Percentiles rank a stretch among this genome's conserved stretches.
phyloP scores from a whole-genome alignment of 2,888 invertebrate genomes.

The Athrips mouffetella region DNA sequence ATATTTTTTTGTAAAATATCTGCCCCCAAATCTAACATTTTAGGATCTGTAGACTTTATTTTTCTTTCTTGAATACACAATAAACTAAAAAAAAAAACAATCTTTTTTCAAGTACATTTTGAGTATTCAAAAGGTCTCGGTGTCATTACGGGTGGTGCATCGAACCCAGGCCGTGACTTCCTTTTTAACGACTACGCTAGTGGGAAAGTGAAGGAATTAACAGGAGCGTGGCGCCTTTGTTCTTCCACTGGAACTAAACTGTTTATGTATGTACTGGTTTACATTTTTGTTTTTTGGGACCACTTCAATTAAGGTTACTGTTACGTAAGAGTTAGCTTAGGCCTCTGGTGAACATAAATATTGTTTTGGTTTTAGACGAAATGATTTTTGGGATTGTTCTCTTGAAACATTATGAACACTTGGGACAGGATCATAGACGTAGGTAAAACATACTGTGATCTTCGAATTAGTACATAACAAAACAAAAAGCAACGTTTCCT shows the following conservation, averaged over 20 bases:
- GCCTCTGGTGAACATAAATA: background rate
- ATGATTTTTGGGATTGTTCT: no score
- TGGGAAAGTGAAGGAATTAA: slow-evolving; percentile 67
- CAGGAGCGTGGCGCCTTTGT: slow-evolving; percentile 68
- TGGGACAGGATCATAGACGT: no score
- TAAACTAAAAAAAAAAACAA: background rate
- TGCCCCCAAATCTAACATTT: no score
- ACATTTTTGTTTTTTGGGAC: background rate
- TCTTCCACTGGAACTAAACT: slow-evolving; percentile 51
- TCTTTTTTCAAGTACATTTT: no score
- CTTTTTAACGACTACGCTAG: slow-evolving; percentile 57
- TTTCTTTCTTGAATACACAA: background rate
- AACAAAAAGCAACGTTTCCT: no score
- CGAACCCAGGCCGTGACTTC: slow-evolving; percentile 70
- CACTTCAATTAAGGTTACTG: background rate
- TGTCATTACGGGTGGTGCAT: slow-evolving; percentile 39
- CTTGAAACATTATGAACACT: no score
- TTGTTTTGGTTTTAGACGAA: no score
- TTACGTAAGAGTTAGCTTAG: background rate
- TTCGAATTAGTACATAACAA: no score
- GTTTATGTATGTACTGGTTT: slow-evolving; percentile 1
- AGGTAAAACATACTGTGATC: no score
- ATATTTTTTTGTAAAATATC: no score
- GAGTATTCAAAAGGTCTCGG: slow-evolving; percentile 17
- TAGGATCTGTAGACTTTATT: no score